These are phyloP conservation scores for Hymenochirus boettgeri DNA, from an alignment of 2,113 vertebrate genomes.

Conservation along the genomic window DNA sequence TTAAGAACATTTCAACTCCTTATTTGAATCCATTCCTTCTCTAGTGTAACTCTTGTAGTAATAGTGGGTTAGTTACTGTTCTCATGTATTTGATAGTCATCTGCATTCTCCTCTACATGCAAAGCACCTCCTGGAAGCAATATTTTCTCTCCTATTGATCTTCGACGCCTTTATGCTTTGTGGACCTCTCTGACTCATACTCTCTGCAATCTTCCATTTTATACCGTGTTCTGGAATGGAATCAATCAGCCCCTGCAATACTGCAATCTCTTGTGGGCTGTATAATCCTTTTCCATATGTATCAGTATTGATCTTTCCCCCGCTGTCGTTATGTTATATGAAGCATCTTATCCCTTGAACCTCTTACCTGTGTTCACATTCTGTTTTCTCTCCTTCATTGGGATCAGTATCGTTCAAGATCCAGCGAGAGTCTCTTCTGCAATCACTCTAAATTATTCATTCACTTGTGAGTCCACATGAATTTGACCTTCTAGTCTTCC, in stretches of 20 bases:
- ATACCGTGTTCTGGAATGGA: neutral
- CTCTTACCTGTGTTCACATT: too few species aligned
- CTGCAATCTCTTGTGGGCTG: neutral
- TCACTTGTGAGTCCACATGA: too few species aligned
- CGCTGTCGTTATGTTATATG: too few species aligned
- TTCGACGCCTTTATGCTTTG: neutral
- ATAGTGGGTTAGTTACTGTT: neutral
- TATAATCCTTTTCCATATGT: slow-evolving; percentile 11
- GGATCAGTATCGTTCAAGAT: too few species aligned
- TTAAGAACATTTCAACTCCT: neutral
- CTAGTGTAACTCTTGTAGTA: neutral
- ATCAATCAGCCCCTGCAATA: neutral
- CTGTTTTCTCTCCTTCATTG: too few species aligned
- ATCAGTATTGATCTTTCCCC: slow-evolving; percentile 22
- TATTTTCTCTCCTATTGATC: slow-evolving; percentile 5
- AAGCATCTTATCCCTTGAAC: too few species aligned
- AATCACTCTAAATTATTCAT: neutral
- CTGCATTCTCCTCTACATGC: neutral
- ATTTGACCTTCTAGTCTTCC: too few species aligned
- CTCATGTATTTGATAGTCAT: too few species aligned
- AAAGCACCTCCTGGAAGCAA: neutral
- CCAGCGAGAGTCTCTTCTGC: too few species aligned
- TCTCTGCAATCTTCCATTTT: neutral
- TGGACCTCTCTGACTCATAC: neutral
- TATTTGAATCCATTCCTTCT: neutral